These are phyloP conservation scores for Oasisia sp. DNA, from an alignment of 2,888 invertebrate genomes.

Conservation along the genomic window DNA sequence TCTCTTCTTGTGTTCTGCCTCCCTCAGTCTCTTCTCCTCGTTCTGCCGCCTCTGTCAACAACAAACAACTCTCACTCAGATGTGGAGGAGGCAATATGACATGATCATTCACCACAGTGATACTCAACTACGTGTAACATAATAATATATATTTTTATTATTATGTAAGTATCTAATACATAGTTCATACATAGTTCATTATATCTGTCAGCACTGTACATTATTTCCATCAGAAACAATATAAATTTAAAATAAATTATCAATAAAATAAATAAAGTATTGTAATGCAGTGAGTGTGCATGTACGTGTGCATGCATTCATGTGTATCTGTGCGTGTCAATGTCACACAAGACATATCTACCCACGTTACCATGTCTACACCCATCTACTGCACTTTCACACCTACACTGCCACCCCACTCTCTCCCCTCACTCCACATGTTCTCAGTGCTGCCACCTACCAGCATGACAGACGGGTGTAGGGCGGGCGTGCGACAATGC, in stretches of 20 bases:
- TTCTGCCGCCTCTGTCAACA: neutral
- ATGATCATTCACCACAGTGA: neutral
- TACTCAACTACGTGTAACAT: no score
- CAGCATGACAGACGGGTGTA: neutral
- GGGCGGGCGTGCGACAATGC: neutral
- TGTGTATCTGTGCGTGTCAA: neutral
- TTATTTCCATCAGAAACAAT: no score
- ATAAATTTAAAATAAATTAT: no score
- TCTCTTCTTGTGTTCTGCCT: slow-evolving; percentile 12
- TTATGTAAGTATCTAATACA: no score
- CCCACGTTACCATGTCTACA: neutral
- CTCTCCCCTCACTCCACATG: neutral
- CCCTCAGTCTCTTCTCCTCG: neutral
- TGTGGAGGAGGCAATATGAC: neutral
- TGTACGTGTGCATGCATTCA: no score
- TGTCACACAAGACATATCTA: neutral
- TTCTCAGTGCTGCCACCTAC: neutral
- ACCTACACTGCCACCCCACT: no score
- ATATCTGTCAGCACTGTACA: no score
- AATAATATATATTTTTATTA: no score
- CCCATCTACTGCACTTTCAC: neutral
- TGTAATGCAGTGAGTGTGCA: no score
- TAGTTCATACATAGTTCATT: no score
- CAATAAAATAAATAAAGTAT: no score
- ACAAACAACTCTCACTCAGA: slow-evolving; percentile 1